Evolutionary conservation across 2,113 vertebrate genomes (phyloP).

Genomic region (Melospiza melodia): DNA sequence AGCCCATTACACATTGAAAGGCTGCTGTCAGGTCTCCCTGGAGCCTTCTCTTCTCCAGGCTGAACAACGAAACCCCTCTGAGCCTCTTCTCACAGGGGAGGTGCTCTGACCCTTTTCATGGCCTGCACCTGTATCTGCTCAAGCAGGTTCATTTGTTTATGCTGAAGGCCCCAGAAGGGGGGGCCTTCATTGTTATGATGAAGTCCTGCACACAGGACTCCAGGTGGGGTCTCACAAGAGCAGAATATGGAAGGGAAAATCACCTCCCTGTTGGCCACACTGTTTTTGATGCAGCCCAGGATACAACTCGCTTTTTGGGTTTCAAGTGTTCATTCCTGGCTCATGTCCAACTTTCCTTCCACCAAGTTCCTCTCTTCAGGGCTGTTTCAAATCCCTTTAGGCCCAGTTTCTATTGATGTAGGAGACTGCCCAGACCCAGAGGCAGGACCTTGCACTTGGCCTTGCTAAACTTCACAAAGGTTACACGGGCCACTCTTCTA

Average conservation of each 20-base stretch:
- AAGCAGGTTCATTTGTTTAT: not conserved
- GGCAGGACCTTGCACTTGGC: not conserved
- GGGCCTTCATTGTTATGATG: no score
- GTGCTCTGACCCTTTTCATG: not conserved
- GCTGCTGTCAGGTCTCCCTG: not conserved
- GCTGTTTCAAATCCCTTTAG: not conserved
- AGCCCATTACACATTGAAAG: not conserved
- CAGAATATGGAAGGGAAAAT: not conserved
- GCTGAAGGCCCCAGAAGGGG: not conserved
- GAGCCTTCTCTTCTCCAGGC: not conserved
- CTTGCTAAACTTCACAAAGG: not conserved
- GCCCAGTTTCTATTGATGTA: rapidly evolving
- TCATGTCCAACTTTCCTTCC: not conserved
- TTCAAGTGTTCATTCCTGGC: rapidly evolving
- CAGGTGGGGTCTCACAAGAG: not conserved
- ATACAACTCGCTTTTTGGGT: rapidly evolving
- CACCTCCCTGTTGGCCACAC: not conserved
- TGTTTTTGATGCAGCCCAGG: not conserved
- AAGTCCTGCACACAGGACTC: not conserved
- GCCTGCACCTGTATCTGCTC: not conserved
- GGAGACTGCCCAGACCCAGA: not conserved
- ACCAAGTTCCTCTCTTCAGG: not conserved
- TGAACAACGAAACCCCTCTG: not conserved
- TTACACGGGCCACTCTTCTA: not conserved
- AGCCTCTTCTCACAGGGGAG: not conserved